A percentile compares a stretch with the other conserved stretches of the same genome.
Evolutionary conservation across 2,888 invertebrate species (phyloP).

Genomic region (Phymatocera aterrima): DNA sequence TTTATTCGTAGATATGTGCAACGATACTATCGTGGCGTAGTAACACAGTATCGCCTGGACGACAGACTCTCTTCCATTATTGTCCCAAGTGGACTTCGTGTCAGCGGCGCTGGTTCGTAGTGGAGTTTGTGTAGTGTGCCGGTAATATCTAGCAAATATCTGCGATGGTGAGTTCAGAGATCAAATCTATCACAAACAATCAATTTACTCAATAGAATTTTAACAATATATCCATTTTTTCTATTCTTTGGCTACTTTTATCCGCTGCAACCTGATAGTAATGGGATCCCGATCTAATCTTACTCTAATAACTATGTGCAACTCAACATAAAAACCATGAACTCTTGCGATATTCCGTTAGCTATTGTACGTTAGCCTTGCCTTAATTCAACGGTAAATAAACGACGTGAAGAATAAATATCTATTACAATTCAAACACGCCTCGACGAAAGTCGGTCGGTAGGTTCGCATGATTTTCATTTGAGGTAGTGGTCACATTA

Average conservation of each 20-base stretch:
- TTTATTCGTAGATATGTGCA: slow-evolving; percentile 38
- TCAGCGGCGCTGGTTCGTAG: slow-evolving; percentile 45
- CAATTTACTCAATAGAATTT: not conserved
- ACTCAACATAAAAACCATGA: slow-evolving; percentile 8
- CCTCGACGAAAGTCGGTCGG: not conserved
- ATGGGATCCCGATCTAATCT: slow-evolving; percentile 10
- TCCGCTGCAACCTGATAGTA: slow-evolving; percentile 11
- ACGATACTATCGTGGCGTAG: slow-evolving; percentile 39
- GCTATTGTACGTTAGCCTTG: not conserved
- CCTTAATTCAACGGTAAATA: slow-evolving; percentile 27
- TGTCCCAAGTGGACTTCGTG: slow-evolving; percentile 44
- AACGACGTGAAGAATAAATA: not conserved
- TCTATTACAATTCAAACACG: not conserved
- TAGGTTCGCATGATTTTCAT: not conserved
- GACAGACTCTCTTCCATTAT: slow-evolving; percentile 44
- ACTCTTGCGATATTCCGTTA: slow-evolving; percentile 27
- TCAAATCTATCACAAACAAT: slow-evolving; percentile 5
- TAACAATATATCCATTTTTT: not conserved
- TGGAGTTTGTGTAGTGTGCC: slow-evolving; percentile 46
- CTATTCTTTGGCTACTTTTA: not conserved
- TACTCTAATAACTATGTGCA: not conserved
- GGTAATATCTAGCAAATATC: slow-evolving; percentile 43
- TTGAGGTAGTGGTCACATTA: slow-evolving; percentile 10
- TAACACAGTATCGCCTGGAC: slow-evolving; percentile 46
- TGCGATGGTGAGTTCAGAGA: slow-evolving; percentile 39